These are phyloP conservation scores for Caenorhabditis remanei DNA, from an alignment of 1,140 invertebrate species.

Conservation along the genomic window DNA sequence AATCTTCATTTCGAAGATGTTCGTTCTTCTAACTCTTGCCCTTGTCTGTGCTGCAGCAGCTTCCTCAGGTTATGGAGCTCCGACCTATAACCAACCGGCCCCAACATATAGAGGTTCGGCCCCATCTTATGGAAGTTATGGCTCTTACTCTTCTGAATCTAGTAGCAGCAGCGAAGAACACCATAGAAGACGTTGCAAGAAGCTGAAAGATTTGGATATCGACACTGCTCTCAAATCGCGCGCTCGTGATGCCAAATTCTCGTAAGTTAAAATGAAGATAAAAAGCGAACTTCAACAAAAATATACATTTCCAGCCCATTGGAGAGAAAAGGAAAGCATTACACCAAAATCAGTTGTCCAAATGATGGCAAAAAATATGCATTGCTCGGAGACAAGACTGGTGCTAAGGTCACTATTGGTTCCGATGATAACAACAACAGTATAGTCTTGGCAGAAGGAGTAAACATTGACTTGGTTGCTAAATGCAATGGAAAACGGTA, in stretches of 20 bases:
- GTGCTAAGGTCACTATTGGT: neutral
- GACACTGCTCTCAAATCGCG: neutral
- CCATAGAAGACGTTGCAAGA: neutral
- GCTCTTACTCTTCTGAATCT: neutral
- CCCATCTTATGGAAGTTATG: slow-evolving; percentile 5
- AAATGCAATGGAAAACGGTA: neutral
- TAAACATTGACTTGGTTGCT: neutral
- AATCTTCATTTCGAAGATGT: slow-evolving; percentile 14
- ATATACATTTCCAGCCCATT: neutral
- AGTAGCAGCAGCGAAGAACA: neutral
- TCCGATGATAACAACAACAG: neutral
- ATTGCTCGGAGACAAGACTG: neutral
- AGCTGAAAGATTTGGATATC: neutral
- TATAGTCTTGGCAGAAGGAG: neutral
- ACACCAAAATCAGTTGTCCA: neutral
- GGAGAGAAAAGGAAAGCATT: neutral
- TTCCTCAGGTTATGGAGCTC: slow-evolving; percentile 1
- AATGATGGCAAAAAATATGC: neutral
- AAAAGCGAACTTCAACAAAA: neutral
- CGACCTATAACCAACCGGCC: neutral
- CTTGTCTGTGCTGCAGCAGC: neutral
- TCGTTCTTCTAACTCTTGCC: neutral
- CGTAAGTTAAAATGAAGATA: neutral
- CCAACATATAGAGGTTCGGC: neutral
- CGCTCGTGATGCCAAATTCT: neutral